phyloP scores from a whole-genome alignment of 2,797 vertebrate genomes.

The Protosalanx chinensis region DNA sequence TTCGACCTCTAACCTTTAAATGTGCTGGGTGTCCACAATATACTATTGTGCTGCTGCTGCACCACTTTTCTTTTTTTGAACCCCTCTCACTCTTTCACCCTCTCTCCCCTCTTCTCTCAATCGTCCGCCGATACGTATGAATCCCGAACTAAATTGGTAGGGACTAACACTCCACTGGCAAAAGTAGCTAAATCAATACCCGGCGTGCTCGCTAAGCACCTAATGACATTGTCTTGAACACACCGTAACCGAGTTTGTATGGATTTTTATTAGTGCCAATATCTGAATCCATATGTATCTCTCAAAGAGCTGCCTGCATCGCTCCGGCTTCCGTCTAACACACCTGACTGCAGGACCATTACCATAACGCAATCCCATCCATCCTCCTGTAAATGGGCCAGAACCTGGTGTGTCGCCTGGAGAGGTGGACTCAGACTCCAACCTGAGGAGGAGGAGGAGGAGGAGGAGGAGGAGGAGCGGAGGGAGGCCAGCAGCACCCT shows the following conservation, averaged over 20 bases:
- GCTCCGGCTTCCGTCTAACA: neutral
- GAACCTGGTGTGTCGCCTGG: neutral
- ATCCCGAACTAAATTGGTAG: neutral
- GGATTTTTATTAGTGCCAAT: neutral
- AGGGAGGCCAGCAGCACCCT: slow-evolving; percentile 26
- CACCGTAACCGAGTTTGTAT: neutral
- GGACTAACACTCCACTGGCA: neutral
- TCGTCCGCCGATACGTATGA: neutral
- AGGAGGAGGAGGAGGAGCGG: slow-evolving; percentile 25
- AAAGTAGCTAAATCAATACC: slow-evolving; percentile 2
- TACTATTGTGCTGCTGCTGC: neutral
- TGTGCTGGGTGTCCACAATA: neutral
- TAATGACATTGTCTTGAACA: neutral
- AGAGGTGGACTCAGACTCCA: slow-evolving; percentile 4
- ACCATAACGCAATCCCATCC: neutral
- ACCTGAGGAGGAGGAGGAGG: slow-evolving; percentile 7
- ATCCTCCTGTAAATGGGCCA: neutral
- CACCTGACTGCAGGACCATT: neutral
- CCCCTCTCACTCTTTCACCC: neutral
- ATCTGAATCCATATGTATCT: neutral
- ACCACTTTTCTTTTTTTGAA: neutral
- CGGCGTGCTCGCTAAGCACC: neutral
- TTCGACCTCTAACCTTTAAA: slow-evolving; percentile 6
- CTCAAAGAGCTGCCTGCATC: slow-evolving; percentile 3
- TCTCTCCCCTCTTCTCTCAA: neutral